Evolutionary conservation across 1,140 invertebrate genomes (phyloP).

Genomic region (Drosophila ananassae): DNA sequence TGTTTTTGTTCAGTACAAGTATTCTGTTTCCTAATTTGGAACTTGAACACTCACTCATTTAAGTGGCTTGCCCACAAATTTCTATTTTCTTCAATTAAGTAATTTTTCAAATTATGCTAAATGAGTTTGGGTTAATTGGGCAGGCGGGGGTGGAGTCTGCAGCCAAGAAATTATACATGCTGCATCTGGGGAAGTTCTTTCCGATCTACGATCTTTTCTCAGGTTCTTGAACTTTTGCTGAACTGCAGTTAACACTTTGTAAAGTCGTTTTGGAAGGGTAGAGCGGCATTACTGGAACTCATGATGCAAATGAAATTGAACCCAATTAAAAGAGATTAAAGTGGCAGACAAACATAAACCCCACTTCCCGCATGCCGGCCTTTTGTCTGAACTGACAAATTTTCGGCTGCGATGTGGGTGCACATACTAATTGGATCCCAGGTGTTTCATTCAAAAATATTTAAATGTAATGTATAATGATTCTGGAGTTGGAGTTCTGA

Average conservation of each 20-base stretch:
- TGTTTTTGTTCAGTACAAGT: slow-evolving; percentile 3
- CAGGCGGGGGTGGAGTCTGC: slow-evolving; percentile 12
- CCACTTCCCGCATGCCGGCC: slow-evolving; percentile 12
- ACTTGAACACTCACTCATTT: slow-evolving; percentile 8
- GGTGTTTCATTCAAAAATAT: slow-evolving; percentile 27
- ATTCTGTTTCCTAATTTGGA: slow-evolving; percentile 18
- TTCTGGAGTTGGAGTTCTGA: slow-evolving; percentile 17
- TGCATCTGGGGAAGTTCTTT: slow-evolving; percentile 13
- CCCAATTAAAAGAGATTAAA: slow-evolving; percentile 68
- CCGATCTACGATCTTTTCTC: background rate
- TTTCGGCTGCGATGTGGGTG: slow-evolving; percentile 26
- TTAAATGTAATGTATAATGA: background rate
- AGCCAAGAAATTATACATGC: slow-evolving; percentile 8
- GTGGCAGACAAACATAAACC: slow-evolving; percentile 36
- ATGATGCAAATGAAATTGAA: slow-evolving; percentile 53
- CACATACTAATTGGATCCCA: slow-evolving; percentile 48
- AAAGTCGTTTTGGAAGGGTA: slow-evolving; percentile 53
- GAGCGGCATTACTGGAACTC: slow-evolving; percentile 13
- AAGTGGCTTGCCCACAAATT: slow-evolving; percentile 60
- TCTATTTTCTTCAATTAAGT: slow-evolving; percentile 68
- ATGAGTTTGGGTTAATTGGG: slow-evolving; percentile 75
- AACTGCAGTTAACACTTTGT: slow-evolving; percentile 69
- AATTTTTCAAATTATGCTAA: slow-evolving; percentile 74
- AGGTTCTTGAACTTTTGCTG: slow-evolving; percentile 68
- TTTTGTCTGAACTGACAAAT: slow-evolving; percentile 13